Evolutionary conservation across 2,797 vertebrate species (phyloP).

Genomic region (Staurois parvus): DNA sequence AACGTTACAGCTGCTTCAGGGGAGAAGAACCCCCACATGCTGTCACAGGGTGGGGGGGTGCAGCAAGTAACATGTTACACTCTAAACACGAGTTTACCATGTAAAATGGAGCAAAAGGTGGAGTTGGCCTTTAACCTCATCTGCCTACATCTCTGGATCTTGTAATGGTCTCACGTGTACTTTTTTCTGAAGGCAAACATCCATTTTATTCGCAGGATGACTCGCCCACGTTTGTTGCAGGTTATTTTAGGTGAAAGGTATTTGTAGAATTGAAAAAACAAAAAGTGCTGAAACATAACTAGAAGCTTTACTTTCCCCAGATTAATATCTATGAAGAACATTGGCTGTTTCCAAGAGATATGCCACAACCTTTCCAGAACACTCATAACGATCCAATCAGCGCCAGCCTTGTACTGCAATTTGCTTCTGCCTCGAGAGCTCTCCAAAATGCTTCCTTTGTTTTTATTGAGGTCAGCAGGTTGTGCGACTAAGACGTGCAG

Average conservation of each 20-base stretch:
- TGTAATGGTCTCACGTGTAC: no score
- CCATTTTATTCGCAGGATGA: no score
- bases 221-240: no score
- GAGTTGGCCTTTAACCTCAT: no score
- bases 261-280: background rate
- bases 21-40: no score
- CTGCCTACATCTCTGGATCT: no score
- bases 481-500: background rate
- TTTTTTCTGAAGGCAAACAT: no score
- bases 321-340: background rate
- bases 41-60: no score
- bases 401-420: background rate
- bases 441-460: conserved; percentile 12
- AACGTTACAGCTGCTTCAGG: no score
- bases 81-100: no score
- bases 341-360: background rate
- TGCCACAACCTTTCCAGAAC: background rate
- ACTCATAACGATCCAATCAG: conserved; percentile 21
- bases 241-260: background rate
- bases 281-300: background rate
- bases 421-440: background rate
- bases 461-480: conserved; percentile 31
- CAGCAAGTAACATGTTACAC: no score
- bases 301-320: background rate
- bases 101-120: no score